A percentile compares a stretch with the other conserved stretches of the same genome.
Evolutionary conservation across 2,888 invertebrate genomes (phyloP).

Genomic region (Dendrolimus houi): DNA sequence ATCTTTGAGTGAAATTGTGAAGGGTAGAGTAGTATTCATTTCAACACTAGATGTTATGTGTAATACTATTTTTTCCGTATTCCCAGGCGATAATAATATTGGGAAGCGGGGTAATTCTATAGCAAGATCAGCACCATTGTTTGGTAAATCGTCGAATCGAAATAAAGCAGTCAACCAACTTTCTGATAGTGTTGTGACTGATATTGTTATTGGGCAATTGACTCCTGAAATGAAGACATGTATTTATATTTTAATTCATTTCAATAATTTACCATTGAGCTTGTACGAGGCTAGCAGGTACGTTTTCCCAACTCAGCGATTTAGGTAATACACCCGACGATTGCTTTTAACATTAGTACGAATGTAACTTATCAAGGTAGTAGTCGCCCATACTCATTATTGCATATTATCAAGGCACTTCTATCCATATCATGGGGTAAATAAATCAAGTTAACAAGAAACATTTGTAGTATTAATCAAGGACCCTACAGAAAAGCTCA

Average conservation of each 20-base stretch:
- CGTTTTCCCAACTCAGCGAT: too few relatives aligned
- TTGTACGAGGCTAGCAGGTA: too few relatives aligned
- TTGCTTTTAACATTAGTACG: too few relatives aligned
- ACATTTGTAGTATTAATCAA: too few relatives aligned
- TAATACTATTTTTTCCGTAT: slow-evolving; percentile 44
- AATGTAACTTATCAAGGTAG: too few relatives aligned
- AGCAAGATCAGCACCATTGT: slow-evolving; percentile 32
- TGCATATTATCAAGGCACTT: too few relatives aligned
- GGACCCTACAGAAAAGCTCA: too few relatives aligned
- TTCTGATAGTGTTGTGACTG: slow-evolving; percentile 45
- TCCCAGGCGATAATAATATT: slow-evolving; percentile 48
- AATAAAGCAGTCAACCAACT: slow-evolving; percentile 59
- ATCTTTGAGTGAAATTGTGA: slow-evolving; percentile 46
- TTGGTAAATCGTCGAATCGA: slow-evolving; percentile 36
- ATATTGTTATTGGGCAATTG: slow-evolving; percentile 33
- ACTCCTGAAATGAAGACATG: slow-evolving; percentile 35
- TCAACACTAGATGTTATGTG: slow-evolving; percentile 49
- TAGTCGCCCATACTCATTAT: too few relatives aligned
- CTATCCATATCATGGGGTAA: too few relatives aligned
- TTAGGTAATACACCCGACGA: too few relatives aligned
- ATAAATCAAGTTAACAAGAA: too few relatives aligned
- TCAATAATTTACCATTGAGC: neutral
- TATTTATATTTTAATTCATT: neutral
- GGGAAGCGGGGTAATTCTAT: slow-evolving; percentile 56
- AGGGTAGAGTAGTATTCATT: slow-evolving; percentile 35